Evolutionary conservation across 2,797 vertebrate species (phyloP), one percentile per base, ranked within the genome.

Genomic region (Enteromius thamalakanensis): DNA sequence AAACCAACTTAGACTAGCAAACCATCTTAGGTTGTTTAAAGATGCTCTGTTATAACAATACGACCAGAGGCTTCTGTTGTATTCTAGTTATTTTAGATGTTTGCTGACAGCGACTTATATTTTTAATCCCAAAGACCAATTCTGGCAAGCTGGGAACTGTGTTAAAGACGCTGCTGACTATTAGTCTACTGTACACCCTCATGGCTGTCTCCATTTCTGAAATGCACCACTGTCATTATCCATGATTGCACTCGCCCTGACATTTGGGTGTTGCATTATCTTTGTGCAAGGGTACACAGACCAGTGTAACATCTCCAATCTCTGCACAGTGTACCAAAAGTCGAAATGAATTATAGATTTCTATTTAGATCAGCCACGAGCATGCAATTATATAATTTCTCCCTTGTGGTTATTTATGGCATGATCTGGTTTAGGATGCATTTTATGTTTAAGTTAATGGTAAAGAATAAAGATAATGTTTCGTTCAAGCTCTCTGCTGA

Each of bases 211-310:
- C 7, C 21, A 12, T 29, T 15, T 65, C 69, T 40, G 42, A 53
- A 64, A 67, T 40, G 7, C 26, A 74, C 58, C 55, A 64, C 55
- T 34, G 37, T 72, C 29, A 68, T 79, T 68, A 68, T 68, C 45
- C 64, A 26, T 58, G n/a, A 69, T 80, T 80, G 78, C 64, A 10
- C 78, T 70, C 7, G 32, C n/a, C 64, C 67, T 80, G 47, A 80
- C 65, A 58, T 69, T 70, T 58, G 14, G 65, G 49, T 75, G 32
- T 53, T 65, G 47, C 32, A 17, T 75, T 65, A 55, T 29, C 60
- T 68, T 67, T 82, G 53, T 64, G 17, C 69, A 51, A 64, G 26
- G 40, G 32, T 64, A 69, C 69, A 81, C 40, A 64, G 26, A 47
- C 47, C 32, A 55, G 53, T 11, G 29, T 68, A 37, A 40, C 21